Evolutionary conservation across 1,140 invertebrate genomes (phyloP), one percentile per base, ranked within the genome.

Genomic region (Bacillus rossius): DNA sequence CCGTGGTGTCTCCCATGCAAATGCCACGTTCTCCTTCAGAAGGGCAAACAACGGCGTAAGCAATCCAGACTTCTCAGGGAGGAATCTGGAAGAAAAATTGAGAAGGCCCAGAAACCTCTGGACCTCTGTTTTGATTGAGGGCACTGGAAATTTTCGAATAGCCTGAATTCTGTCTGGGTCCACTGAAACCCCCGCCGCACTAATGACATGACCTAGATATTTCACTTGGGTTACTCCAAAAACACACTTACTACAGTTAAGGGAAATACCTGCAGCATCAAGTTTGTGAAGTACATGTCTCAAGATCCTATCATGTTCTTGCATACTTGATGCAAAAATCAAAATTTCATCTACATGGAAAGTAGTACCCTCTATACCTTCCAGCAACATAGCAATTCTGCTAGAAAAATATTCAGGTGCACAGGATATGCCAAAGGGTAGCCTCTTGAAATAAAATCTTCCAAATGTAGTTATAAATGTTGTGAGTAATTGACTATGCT

Each of bases 141-240:
- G 70, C 19, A n/a, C 47, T 19, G 60, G 57, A 40, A 73, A 56
- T 22, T 71, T 64, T 20, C 60, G 37, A 3, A 77, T 71, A 23
- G 70, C 70, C n/a, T 64, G 55, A 0, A 75, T 59, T 56, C 77
- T 77, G 5, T 64, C 58, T 13, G 67, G 68, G 60, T 75, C 72
- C 26, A 69, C 60, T 43, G 63, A 61, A 8, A 78, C 59, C 7
- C 76, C 76, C 13, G 71, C 58, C 26, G 49, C 49, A 17, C 65
- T 62, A 3, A 79, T 63, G n/a, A 69, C 62, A 51, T 74, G 69
- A 5, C 75, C 76, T 13, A 75, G 50, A 64, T 72, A 75, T 45
- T 62, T 67, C 1, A 74, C 55, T 57, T 62, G 61, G 42, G 41
- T 54, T 25, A 62, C 57, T 43, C 60, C 57, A 62, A 74, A 69